Conservation (phyloP, 2,113 vertebrate genomes). For the Anas platyrhynchos region DNA sequence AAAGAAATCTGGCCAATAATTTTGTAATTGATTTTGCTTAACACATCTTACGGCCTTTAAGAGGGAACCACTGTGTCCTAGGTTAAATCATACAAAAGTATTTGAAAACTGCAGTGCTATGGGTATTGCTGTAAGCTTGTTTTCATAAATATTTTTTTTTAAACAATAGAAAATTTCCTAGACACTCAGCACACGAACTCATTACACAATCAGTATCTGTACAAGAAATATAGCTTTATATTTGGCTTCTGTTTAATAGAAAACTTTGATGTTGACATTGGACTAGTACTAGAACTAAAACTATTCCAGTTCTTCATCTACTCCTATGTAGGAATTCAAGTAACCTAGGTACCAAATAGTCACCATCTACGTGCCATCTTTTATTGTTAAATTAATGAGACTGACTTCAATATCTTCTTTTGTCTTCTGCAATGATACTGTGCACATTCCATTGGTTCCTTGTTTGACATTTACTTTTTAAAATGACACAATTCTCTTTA, state of each 20-base stretch:
- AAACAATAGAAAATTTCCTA: neutral
- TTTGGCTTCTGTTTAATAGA: neutral
- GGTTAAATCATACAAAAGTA: neutral
- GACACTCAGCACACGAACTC: neutral
- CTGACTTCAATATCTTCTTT: neutral
- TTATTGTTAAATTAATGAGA: neutral
- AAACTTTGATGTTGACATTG: neutral
- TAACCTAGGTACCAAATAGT: neutral
- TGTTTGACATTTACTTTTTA: constrained; percentile 8
- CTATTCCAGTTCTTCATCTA: neutral
- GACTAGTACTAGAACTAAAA: neutral
- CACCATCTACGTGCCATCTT: neutral
- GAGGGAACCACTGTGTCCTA: neutral
- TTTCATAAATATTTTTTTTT: neutral
- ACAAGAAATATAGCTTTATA: neutral
- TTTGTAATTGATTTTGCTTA: neutral
- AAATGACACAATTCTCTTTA: neutral
- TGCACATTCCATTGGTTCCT: neutral
- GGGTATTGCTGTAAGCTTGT: neutral
- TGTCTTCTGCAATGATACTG: neutral
- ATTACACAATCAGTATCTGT: too few relatives aligned
- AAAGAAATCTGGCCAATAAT: neutral
- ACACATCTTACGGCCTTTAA: neutral
- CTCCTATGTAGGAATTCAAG: neutral
- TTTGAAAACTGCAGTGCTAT: neutral